Conservation (phyloP, 1,140 invertebrate genomes). For the Ylistrum balloti region DNA sequence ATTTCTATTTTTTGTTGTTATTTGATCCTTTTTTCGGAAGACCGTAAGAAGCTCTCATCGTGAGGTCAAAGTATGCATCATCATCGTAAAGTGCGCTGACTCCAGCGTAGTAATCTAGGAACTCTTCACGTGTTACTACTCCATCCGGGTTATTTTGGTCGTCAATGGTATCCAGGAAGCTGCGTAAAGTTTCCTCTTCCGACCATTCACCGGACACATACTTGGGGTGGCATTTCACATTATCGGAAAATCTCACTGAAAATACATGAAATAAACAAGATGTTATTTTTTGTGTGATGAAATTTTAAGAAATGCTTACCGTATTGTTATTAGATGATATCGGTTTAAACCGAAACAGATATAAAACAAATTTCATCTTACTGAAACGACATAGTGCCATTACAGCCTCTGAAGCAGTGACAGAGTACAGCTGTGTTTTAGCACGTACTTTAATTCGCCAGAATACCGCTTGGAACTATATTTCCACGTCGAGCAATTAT, state of each 20-base stretch:
- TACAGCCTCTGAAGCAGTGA: too few species aligned
- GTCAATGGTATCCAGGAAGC: conserved; percentile 96
- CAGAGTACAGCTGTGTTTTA: too few species aligned
- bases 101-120: conserved; percentile 95
- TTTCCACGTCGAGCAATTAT: too few species aligned
- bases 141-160: conserved; percentile 77
- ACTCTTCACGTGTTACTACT: conserved; percentile 91
- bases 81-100: conserved; percentile 97
- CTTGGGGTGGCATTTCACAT: conserved; percentile 90
- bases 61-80: conserved; percentile 96
- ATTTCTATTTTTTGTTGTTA: background rate
- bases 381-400: too few species aligned
- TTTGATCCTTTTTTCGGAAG: conserved; percentile 61
- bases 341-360: too few species aligned
- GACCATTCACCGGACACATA: conserved; percentile 94
- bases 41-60: conserved; percentile 89
- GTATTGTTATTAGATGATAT: too few species aligned
- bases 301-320: background rate
- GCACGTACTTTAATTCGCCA: too few species aligned
- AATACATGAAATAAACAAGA: conserved; percentile 46
- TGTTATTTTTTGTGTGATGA: too few species aligned
- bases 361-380: too few species aligned
- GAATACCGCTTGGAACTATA: too few species aligned
- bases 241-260: conserved; percentile 85
- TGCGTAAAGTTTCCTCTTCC: conserved; percentile 92